Percentiles rank a stretch among this genome's conserved stretches.
These are phyloP conservation scores for Trisateles emortualis DNA, from an alignment of 2,888 invertebrate species.

Conservation along the genomic window DNA sequence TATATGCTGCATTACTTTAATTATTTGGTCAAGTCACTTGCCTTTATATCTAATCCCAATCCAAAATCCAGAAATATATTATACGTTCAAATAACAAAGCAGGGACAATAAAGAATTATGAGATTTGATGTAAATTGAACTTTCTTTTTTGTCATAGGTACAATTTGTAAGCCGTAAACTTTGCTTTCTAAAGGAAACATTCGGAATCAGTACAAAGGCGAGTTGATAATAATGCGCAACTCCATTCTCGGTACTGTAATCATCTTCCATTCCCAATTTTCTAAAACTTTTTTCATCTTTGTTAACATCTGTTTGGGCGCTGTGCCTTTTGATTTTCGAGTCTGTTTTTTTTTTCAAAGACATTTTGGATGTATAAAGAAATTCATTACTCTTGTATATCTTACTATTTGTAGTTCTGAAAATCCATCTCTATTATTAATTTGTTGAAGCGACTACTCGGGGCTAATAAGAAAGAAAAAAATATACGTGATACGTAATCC, in stretches of 20 bases:
- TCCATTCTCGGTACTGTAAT: conserved; percentile 84
- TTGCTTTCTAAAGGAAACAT: conserved; percentile 74
- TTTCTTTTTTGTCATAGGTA: conserved; percentile 65
- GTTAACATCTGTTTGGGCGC: conserved; percentile 81
- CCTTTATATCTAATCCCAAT: conserved; percentile 39
- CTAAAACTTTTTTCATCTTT: conserved; percentile 84
- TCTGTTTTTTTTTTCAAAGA: conserved; percentile 45
- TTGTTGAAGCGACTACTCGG: no score
- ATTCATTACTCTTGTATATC: conserved; percentile 11
- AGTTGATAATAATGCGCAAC: conserved; percentile 82
- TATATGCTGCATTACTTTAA: no score
- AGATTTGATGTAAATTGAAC: conserved; percentile 71
- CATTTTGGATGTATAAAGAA: conserved; percentile 29
- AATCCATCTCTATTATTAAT: no score
- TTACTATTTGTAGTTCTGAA: no score
- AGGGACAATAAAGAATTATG: conserved; percentile 68
- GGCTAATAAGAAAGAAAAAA: no score
- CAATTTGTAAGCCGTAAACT: conserved; percentile 69
- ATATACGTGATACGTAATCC: no score
- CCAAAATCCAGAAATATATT: conserved; percentile 28
- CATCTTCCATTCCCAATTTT: conserved; percentile 81
- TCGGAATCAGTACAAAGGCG: conserved; percentile 79
- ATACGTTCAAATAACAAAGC: conserved; percentile 46
- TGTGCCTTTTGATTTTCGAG: conserved; percentile 70
- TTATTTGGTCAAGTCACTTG: no score